Evolutionary conservation across 2,113 vertebrate species (phyloP), one percentile per base, ranked within the genome.

Genomic region (Albula glossodonta): DNA sequence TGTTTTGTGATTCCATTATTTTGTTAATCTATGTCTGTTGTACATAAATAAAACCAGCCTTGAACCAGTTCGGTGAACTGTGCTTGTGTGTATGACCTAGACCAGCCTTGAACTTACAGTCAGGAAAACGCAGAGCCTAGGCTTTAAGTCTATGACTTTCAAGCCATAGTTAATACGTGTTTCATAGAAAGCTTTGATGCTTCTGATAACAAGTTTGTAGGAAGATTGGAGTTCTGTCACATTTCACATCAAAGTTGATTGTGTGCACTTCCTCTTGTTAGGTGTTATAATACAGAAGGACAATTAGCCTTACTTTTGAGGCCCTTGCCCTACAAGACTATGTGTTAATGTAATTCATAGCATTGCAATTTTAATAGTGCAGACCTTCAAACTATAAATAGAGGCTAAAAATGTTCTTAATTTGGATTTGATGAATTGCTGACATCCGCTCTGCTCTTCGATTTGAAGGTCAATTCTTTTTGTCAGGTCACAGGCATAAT

Each of bases 391-490:
- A 57, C 52, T 82, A 57, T 82, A 82, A 82, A 82, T 56, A 57
- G 81, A 51, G 22, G 51, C 31, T 70, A 70, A 70, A 70, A 56
- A 57, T 7, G 50, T 81, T 48, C 51, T 82, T 82, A n/a, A 56
- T 25, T 57, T 51, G 53, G 52, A 82, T 57, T 57, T 57, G 81
- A 57, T 57, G 81, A 56, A 82, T 56, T 41, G 81, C 17, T 82
- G 51, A n/a, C 52, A 25, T 25, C 51, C 25, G 52, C 52, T 31
- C 53, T 41, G 4, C 52, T 82, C 4, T 57, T 56, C 41, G 15
- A 51, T 81, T 81, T 51, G 17, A 81, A 81, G 50, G 79, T 81
- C 51, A 57, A 57, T 82, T 82, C 57, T 31, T 82, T 82, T 57
- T 31, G 52, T 81, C 25, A n/a, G 52, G 15, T 82, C 41, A 7